Base-by-base conservation (phyloP, 2,888 invertebrate genomes). In the Phaedon cochleariae region DNA sequence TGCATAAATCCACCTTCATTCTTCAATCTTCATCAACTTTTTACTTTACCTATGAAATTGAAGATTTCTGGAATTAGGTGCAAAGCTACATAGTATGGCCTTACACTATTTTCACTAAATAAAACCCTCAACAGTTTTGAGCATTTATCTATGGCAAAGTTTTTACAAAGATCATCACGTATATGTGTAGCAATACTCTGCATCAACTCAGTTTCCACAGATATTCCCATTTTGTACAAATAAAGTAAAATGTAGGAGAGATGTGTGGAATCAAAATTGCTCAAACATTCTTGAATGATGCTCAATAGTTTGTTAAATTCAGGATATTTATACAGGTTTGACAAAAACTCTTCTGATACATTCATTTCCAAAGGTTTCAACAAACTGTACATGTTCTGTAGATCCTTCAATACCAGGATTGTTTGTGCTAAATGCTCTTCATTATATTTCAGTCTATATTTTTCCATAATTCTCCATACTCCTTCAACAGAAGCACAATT, bases 161-260 rank as follows among this genome's bases (percentile, higher is more conserved):
- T 59, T 17, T 76, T 60, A 1, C 74, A 61, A 22, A 76, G 73
- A 61, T 78, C 70, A 61, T 73, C 70, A 58, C 76, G 77, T 4
- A 86, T 71, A n/a, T 74, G 74, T 1, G 72, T 46, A 2, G 85
- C 74, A 3, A 87, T 64, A n/a, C 76, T 66, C 61, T 84, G 80
- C 69, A 86, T 72, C 1, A 79, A 68, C 0, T 69, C 55, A 53
- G 82, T 74, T 34, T 79, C 74, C 37, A 82, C 73, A 7, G 77
- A 69, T 5, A 86, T 69, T 3, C 84, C 85, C 70, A 87, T 80
- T 76, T 85, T 85, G 48, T 81, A 82, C 52, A 87, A 77, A 70
- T 86, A 86, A 17, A 86, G 76, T 22, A 85, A 78, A 58, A 82
- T 78, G 66, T 83, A 84, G 67, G 85, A 84, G 34, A 85, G 71